Conservation (phyloP, 2,113 vertebrate species). For the Crocuta crocuta region DNA sequence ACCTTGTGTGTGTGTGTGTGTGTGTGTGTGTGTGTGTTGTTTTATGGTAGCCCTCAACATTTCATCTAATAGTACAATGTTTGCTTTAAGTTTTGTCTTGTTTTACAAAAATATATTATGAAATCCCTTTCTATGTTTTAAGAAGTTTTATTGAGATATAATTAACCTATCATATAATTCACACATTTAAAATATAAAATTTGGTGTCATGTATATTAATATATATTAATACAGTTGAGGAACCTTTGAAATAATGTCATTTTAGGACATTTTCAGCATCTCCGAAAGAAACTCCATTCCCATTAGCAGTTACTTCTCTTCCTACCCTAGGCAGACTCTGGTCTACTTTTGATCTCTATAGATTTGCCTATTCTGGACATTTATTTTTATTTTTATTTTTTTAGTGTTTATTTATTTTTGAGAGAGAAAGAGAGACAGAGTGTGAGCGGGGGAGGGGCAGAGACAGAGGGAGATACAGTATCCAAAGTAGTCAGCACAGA, state of each 20-base stretch:
- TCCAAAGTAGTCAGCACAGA: too few species aligned
- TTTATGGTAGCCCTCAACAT: neutral
- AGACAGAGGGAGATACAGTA: too few species aligned
- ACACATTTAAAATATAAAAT: neutral
- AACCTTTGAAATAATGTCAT: neutral
- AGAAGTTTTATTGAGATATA: neutral
- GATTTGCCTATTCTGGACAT: neutral
- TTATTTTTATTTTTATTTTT: neutral
- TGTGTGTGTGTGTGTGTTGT: too few species aligned
- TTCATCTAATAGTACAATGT: neutral
- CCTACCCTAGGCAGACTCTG: neutral
- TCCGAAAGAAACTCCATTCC: neutral
- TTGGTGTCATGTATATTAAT: neutral
- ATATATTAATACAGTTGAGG: neutral
- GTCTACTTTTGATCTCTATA: neutral
- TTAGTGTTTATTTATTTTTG: too few species aligned
- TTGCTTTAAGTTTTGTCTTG: neutral
- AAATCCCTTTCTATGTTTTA: neutral
- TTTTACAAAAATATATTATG: neutral
- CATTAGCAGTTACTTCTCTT: neutral
- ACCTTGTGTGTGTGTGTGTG: neutral
- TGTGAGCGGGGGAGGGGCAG: too few species aligned
- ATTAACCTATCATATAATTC: neutral
- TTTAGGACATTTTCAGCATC: neutral
- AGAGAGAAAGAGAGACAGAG: too few species aligned